A percentile compares a stretch with the other conserved stretches of the same genome.
Evolutionary conservation across 2,797 vertebrate species (phyloP).

Genomic region (Ptychobarbus kaznakovi): DNA sequence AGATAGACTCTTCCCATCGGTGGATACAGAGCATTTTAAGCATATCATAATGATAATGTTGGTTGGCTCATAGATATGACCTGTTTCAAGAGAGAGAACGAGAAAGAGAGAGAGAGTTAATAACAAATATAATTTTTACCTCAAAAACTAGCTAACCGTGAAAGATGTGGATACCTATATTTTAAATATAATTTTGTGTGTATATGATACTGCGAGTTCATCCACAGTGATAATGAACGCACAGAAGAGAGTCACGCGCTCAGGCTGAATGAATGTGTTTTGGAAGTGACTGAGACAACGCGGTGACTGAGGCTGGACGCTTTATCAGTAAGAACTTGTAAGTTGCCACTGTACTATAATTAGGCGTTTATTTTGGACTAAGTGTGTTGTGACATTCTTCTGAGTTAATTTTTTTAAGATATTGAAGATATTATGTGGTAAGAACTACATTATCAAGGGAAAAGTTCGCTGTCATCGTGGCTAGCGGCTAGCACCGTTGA

Average conservation of each 20-base stretch:
- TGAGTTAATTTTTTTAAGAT: neutral
- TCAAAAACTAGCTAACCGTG: neutral
- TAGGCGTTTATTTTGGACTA: neutral
- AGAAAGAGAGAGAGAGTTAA: no score
- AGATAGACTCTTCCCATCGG: neutral
- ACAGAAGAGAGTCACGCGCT: constrained; percentile 33
- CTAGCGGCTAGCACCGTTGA: constrained; percentile 22
- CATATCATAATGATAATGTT: neutral
- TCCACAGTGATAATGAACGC: neutral
- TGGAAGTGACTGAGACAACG: constrained; percentile 16
- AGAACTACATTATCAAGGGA: neutral
- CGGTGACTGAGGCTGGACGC: constrained; percentile 1
- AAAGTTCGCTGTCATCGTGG: constrained; percentile 27
- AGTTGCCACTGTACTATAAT: neutral
- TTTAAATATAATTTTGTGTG: neutral
- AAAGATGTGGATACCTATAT: neutral
- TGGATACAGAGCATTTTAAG: neutral
- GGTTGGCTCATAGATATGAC: neutral
- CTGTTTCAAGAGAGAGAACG: neutral
- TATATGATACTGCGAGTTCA: neutral
- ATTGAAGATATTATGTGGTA: neutral
- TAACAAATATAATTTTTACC: no score
- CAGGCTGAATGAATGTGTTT: constrained; percentile 4
- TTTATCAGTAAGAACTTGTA: neutral
- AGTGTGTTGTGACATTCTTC: neutral